Evolutionary conservation across 2,797 vertebrate species (phyloP), one percentile per base, ranked within the genome.

Genomic region (Iguana delicatissima): DNA sequence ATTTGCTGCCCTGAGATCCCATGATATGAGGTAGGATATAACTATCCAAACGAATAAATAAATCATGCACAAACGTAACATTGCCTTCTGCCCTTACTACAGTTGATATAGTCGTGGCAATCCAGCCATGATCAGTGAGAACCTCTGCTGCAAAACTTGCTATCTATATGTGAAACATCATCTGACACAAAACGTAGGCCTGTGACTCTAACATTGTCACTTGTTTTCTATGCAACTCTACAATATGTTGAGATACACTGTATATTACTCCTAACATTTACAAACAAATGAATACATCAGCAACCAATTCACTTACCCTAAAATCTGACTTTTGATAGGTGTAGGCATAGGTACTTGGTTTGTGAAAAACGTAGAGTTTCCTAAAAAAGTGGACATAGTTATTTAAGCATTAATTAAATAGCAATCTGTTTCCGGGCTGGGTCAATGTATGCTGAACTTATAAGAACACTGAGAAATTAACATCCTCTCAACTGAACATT

Each of bases 311-410:
- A 87, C 82, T 96, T 97, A 99, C 99, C 98, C 98, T 98, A 92
- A 98, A 97, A 92, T 97, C 94, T n/a, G 96, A 97, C 93, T 96
- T 98, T 89, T 98, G 97, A 93, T 95, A 96, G 69, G 97, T 97
- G 94, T 98, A 92, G 69, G 95, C 86, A 92, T 98, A 99, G 6
- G 95, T 96, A 85, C 95, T 95, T 89, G 98, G 97, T 80, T 98
- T 98, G 95, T 99, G 98, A 93, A 99, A 99, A 96, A 99, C 94
- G 93, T 98, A 97, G 59, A 99, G 94, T 16, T 97, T 97, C 95
- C 98, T 99, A 96, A 93, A 86, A 92, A 95, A 92, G 72, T 4
- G 80, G 6, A 20, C 6, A 92, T 94, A 89, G 85, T 50, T 81
- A 86, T 52, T 14, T 86, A n/a, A 89, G 20, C 1, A 79, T 55